phyloP scores from a whole-genome alignment of 2,797 vertebrate genomes.

The Columba guinea region DNA sequence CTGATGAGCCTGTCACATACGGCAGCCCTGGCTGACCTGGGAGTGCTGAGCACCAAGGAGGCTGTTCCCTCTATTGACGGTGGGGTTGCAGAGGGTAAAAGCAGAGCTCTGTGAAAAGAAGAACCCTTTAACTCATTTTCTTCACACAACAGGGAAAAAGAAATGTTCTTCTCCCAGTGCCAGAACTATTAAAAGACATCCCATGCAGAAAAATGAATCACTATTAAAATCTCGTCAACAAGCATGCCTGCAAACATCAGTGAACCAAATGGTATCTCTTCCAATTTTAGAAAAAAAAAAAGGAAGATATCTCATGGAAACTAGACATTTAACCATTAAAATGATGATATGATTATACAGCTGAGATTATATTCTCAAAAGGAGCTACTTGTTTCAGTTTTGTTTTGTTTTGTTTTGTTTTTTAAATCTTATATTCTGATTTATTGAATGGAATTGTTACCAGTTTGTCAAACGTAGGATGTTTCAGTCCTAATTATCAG shows the following conservation, averaged over 20 bases:
- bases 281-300: not conserved
- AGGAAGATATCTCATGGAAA: not conserved
- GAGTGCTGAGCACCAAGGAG: not conserved
- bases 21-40: not conserved
- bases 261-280: not conserved
- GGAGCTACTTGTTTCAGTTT: not conserved
- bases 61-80: not conserved
- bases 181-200: not conserved
- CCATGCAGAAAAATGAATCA: not conserved
- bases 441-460: not conserved
- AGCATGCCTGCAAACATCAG: not conserved
- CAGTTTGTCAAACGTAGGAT: not conserved
- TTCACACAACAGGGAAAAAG: not conserved
- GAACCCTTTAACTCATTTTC: not conserved
- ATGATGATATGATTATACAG: not conserved
- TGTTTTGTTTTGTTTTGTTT: too few species aligned
- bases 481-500: not conserved
- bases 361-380: not conserved
- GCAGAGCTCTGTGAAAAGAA: not conserved
- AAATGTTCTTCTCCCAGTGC: not conserved
- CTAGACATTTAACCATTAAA: not conserved
- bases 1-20: rapidly evolving
- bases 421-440: not conserved
- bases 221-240: not conserved
- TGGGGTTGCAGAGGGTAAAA: not conserved